phyloP scores from a whole-genome alignment of 2,888 invertebrate species.

The Lymantria monacha region DNA sequence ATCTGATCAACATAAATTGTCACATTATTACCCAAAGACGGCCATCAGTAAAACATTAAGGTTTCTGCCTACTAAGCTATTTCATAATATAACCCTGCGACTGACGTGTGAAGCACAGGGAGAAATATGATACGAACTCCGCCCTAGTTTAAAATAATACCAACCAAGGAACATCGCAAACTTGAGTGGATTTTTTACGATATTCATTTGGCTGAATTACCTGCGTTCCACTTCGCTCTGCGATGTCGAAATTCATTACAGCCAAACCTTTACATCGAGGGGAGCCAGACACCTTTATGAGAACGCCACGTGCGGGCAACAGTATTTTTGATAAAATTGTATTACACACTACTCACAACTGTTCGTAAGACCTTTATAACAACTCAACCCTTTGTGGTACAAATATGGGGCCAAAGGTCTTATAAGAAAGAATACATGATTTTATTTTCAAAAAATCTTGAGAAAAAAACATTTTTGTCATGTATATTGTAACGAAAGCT shows the following conservation, averaged over 20 bases:
- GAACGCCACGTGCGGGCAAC: conserved; percentile 53
- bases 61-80: no score
- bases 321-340: conserved; percentile 64
- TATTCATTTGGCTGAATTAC: background rate
- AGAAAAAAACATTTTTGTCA: no score
- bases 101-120: no score
- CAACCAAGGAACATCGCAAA: conserved; percentile 9
- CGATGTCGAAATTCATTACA: background rate
- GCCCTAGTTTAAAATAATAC: conserved; percentile 18
- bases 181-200: background rate
- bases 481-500: no score
- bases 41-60: no score
- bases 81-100: no score
- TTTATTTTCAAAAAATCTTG: no score
- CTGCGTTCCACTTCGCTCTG: background rate
- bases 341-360: conserved; percentile 46
- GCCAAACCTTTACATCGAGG: background rate
- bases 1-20: no score
- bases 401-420: conserved; percentile 14
- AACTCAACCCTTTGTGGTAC: conserved; percentile 32
- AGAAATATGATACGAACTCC: no score
- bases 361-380: conserved; percentile 31
- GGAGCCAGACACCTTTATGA: conserved; percentile 59
- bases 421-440: no score
- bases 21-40: no score